Base-by-base conservation (phyloP, 2,888 invertebrate species). In the Hartigia nigra region DNA sequence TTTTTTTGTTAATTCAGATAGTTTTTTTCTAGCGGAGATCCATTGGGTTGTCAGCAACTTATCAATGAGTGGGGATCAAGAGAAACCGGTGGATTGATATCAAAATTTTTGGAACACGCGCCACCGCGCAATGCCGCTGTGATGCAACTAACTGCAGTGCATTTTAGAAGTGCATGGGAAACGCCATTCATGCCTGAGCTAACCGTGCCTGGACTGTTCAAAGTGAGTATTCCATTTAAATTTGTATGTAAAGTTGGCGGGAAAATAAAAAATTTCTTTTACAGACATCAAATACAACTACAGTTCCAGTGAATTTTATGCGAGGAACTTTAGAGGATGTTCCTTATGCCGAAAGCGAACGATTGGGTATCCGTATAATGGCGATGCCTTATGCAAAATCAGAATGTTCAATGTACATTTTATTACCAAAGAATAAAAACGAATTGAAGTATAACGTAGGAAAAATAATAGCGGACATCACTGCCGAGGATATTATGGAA, bases 131-230 rank as follows among this genome's bases (percentile, higher is more conserved):
- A 82, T 14, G 92, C 92, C 0, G 86, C 89, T 0, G 87, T 92
- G 23, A 87, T 92, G 31, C 89, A 92, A 74, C 86, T 91, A 4
- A 93, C 93, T 82, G 91, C 92, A 11, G 87, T 93, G 35, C 92
- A 92, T 84, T 93, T 93, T 81, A 87, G 88, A 76, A 92, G 91
- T 1, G 90, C 90, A 74, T 93, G 93, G 93, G 90, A 91, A 82
- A 88, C 88, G 3, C 92, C 93, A 0, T 93, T 93, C 82, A 87
- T 89, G 70, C 86, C 88, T 12, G 85, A 88, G 77, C 75, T 91
- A 12, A 93, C 92, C 77, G 83, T 85, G 31, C 76, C 81, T 4
- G 90, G 86, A 12, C 78, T 78, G 4, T 92, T 92, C 84, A 80
- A 82, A 69, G 83, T 87, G 1, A 84, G 79, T 1, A 74, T 82